Base-by-base conservation (phyloP, 2,797 vertebrate genomes). In the Onychomys arenicola region DNA sequence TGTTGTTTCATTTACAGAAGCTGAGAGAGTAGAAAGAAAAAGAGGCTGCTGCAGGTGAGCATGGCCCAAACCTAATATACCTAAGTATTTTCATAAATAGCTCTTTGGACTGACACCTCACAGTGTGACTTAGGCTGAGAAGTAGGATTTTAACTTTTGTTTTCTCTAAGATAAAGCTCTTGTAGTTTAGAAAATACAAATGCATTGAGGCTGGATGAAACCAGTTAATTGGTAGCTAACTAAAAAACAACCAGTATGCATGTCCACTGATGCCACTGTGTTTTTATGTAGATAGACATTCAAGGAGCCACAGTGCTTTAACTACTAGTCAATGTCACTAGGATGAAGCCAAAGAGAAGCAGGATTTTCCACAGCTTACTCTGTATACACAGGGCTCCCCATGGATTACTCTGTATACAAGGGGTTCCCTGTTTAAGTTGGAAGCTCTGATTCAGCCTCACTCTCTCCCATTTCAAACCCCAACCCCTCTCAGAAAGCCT, bases 151-250 rank as follows among this genome's bases (percentile, higher is more conserved):
- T 57, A 84, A 57, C 40, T 82, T 90, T 77, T 75, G 1, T 59
- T 57, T 76, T 89, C 85, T 69, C 86, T n/a, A 25, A 69, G 27
- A 71, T 73, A 91, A 89, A 96, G 21, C 7, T 27, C 14, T 91
- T 82, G 49, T 76, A 73, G 32, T 82, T 92, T 78, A 89, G 40
- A 69, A 87, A 94, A 90, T 37, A 59, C 21, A 43, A 65, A 61
- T 2, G 3, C 37, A 73, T 32, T 32, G 67, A 89, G 65, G 57
- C 13, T 49, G 65, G 61, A 40, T 59, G 76, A 82, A 73, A 73
- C 46, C 9, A 78, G 65, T 29, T 93, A 77, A 76, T 14, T 17
- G 63, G 23, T 11, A 78, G 32, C 52, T 73, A 85, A 57, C 17
- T 84, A 9, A 61, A 71, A 80, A 93, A n/a, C n/a, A 59, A 69